These are phyloP conservation scores for Trichonephila inaurata DNA, from an alignment of 1,140 invertebrate genomes.

Conservation along the genomic window DNA sequence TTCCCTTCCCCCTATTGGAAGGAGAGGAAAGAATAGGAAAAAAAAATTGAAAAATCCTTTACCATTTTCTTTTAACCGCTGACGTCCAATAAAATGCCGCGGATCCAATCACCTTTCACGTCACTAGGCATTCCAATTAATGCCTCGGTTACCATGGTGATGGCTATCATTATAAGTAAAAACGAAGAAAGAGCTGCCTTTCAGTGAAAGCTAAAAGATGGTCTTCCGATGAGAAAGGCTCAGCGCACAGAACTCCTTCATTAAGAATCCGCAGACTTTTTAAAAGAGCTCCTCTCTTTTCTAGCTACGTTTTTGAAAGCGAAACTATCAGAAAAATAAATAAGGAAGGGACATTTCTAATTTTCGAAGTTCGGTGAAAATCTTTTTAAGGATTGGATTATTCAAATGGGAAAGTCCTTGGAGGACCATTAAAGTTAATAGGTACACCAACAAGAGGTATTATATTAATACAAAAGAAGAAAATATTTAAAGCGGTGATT, in stretches of 20 bases:
- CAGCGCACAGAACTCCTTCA: slow-evolving; percentile 8
- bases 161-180: slow-evolving; percentile 31
- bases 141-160: slow-evolving; percentile 8
- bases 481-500: slow-evolving; percentile 29
- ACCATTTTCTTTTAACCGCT: slow-evolving; percentile 15
- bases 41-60: slow-evolving; percentile 22
- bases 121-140: slow-evolving; percentile 38
- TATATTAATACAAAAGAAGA: background rate
- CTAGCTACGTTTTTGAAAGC: slow-evolving; percentile 8
- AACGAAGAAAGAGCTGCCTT: slow-evolving; percentile 19
- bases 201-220: slow-evolving; percentile 16
- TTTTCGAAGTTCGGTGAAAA: slow-evolving; percentile 4
- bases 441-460: slow-evolving; percentile 26
- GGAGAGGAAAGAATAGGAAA: background rate
- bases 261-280: slow-evolving; percentile 32
- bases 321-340: slow-evolving; percentile 35
- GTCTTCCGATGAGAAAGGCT: background rate
- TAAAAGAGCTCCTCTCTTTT: background rate
- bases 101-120: slow-evolving; percentile 33
- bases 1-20: background rate
- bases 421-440: slow-evolving; percentile 17
- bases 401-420: slow-evolving; percentile 15
- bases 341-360: slow-evolving; percentile 18
- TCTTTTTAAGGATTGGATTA: slow-evolving; percentile 14
- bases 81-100: slow-evolving; percentile 1